Conservation (phyloP, 2,113 vertebrate genomes). For the Mirounga angustirostris region DNA sequence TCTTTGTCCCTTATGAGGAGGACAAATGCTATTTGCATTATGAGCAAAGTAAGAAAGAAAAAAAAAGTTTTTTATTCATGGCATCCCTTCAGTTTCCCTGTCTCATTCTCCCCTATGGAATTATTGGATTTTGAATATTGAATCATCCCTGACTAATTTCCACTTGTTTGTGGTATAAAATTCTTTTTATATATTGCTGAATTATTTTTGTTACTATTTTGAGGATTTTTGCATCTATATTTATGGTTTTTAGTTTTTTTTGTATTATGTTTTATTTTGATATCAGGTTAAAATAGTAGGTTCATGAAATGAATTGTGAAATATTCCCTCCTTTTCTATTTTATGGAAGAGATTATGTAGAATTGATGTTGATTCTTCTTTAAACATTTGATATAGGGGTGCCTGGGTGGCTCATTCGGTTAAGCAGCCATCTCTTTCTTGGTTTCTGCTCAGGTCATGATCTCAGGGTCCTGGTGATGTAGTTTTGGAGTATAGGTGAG, state of each 20-base stretch:
- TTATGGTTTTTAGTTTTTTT: neutral
- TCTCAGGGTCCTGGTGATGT: neutral
- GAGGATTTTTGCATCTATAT: neutral
- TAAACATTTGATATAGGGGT: neutral
- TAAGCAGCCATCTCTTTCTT: neutral
- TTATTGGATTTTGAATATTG: neutral
- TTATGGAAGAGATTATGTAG: neutral
- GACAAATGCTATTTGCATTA: neutral
- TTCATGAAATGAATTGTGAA: neutral
- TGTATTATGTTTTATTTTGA: neutral
- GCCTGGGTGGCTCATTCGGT: neutral
- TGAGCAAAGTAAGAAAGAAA: neutral
- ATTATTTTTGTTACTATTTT: constrained; percentile 6
- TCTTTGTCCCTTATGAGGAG: neutral
- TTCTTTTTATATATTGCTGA: neutral
- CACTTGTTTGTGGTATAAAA: neutral
- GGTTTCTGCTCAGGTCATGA: neutral
- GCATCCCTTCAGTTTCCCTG: neutral
- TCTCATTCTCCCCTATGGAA: neutral
- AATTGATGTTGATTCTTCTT: neutral
- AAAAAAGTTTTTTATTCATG: neutral
- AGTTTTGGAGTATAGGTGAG: no score
- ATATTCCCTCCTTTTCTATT: neutral
- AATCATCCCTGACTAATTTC: neutral
- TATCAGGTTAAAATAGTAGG: neutral